Conservation (phyloP, 2,888 invertebrate genomes). For the Synergus laeviventris region DNA sequence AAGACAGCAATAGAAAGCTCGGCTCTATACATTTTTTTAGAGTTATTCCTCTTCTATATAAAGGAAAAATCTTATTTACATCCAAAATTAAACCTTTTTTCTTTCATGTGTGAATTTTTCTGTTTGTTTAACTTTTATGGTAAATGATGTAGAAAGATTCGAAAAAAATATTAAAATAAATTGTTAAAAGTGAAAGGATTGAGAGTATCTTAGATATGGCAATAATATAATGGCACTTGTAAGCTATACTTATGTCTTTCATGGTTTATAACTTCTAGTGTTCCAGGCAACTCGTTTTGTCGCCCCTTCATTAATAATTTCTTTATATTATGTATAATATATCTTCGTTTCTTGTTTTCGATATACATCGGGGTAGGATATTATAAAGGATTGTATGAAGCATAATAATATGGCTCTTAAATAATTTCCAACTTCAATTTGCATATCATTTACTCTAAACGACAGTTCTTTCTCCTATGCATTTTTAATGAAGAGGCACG, state of each 20-base stretch:
- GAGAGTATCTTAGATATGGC: neutral
- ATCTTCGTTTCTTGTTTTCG: neutral
- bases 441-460: neutral
- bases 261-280: neutral
- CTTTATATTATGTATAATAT: neutral
- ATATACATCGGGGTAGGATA: neutral
- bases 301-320: constrained; percentile 18
- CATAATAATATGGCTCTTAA: neutral
- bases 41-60: neutral
- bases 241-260: neutral
- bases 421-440: neutral
- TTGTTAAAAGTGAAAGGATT: too few relatives aligned
- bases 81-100: neutral
- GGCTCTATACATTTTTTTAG: constrained; percentile 13
- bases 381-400: neutral
- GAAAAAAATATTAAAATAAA: too few relatives aligned
- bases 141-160: too few relatives aligned
- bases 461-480: neutral
- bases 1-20: constrained; percentile 6
- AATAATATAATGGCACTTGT: neutral
- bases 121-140: neutral
- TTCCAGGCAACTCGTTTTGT: neutral
- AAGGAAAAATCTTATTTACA: neutral
- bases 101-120: neutral
- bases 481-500: neutral